A percentile compares a stretch with the other conserved stretches of the same genome.
These are phyloP conservation scores for Onchidella celtica DNA, from an alignment of 2,888 invertebrate genomes.

Conservation along the genomic window DNA sequence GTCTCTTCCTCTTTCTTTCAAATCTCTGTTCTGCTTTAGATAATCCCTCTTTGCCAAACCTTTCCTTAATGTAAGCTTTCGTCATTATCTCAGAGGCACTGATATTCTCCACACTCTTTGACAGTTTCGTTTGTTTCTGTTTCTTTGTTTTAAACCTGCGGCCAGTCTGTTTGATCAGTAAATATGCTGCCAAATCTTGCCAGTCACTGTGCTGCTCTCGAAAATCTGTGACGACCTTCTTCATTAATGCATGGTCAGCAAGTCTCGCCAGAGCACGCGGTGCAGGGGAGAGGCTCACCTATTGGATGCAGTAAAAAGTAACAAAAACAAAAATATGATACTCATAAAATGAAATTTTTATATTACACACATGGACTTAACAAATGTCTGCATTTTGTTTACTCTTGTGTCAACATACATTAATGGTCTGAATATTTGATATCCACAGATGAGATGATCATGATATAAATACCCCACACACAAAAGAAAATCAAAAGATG, in stretches of 20 bases:
- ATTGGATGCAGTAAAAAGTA: too few species aligned
- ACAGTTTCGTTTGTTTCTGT: conserved; percentile 56
- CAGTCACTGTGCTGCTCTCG: conserved; percentile 72
- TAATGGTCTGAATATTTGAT: too few species aligned
- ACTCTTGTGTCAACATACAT: too few species aligned
- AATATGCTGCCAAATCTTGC: conserved; percentile 72
- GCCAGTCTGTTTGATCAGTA: conserved; percentile 72
- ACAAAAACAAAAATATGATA: neutral
- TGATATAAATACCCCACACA: too few species aligned
- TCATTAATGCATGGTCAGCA: conserved; percentile 61
- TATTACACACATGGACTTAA: neutral
- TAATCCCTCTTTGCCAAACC: conserved; percentile 51
- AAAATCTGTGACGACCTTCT: conserved; percentile 65
- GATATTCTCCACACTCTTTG: conserved; percentile 59
- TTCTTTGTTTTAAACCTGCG: conserved; percentile 68
- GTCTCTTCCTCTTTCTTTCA: conserved; percentile 41
- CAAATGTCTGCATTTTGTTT: too few species aligned
- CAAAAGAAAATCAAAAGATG: too few species aligned
- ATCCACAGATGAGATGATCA: too few species aligned
- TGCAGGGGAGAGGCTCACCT: conserved; percentile 55
- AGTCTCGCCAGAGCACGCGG: conserved; percentile 65
- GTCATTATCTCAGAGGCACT: conserved; percentile 63
- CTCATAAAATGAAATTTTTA: neutral
- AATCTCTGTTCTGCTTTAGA: conserved; percentile 37
- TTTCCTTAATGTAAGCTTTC: conserved; percentile 61